phyloP scores from a whole-genome alignment of 2,797 vertebrate genomes.

The Chelidonichthys spinosus region DNA sequence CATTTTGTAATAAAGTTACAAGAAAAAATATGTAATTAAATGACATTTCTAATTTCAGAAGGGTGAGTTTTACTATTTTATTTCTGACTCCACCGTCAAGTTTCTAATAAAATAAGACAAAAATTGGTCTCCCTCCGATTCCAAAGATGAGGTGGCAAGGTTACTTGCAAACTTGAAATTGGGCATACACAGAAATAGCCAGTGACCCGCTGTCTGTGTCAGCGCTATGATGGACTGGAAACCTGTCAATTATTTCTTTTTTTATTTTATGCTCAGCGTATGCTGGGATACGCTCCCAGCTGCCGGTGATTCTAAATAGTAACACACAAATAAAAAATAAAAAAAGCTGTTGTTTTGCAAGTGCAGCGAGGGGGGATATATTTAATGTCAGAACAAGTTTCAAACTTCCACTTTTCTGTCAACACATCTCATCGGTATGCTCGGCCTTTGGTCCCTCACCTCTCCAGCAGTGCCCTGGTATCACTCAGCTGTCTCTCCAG shows the following conservation, averaged over 20 bases:
- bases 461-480: constrained; percentile 78
- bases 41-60: too few species aligned
- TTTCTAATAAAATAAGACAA: constrained; percentile 10
- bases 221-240: constrained; percentile 19
- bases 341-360: not conserved
- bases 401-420: not conserved
- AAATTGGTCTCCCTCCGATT: constrained; percentile 4
- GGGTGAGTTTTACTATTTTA: not conserved
- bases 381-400: not conserved
- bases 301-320: constrained; percentile 17
- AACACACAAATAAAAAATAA: constrained; percentile 18
- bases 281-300: constrained; percentile 7
- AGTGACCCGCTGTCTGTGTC: constrained; percentile 37
- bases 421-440: not conserved
- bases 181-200: constrained; percentile 47
- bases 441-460: constrained; percentile 76
- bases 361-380: not conserved
- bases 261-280: not conserved
- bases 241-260: constrained; percentile 48
- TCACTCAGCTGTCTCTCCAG: constrained; percentile 77
- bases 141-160: not conserved
- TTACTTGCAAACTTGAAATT: constrained; percentile 43
- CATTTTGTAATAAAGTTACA: too few species aligned
- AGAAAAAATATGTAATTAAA: too few species aligned
- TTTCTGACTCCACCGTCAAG: not conserved